A percentile compares a stretch with the other conserved stretches of the same genome.
phyloP scores from a whole-genome alignment of 2,888 invertebrate genomes.

The Pollenia labialis region DNA sequence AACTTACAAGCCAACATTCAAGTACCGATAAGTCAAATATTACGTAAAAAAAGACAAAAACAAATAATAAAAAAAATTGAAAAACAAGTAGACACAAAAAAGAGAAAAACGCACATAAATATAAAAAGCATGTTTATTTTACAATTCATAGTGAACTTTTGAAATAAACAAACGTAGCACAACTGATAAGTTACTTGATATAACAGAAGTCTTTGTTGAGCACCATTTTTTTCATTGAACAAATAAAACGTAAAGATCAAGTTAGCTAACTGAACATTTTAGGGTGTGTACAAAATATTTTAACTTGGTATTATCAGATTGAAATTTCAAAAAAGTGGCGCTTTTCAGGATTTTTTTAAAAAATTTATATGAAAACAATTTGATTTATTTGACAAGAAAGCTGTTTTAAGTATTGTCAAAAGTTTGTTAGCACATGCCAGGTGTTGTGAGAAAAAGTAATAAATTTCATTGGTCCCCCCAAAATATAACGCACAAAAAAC shows the following conservation, averaged over 20 bases:
- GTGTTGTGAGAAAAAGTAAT: no score
- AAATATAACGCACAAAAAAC: no score
- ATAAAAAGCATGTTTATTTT: conserved; percentile 58
- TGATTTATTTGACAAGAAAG: no score
- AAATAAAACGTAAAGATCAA: conserved; percentile 13
- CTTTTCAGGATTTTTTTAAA: background rate
- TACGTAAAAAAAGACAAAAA: conserved; percentile 14
- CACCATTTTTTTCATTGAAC: background rate
- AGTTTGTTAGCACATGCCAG: no score
- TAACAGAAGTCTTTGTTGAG: conserved; percentile 34
- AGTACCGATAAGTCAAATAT: conserved; percentile 45
- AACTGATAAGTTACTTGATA: conserved; percentile 22
- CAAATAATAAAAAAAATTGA: conserved; percentile 34
- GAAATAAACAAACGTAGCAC: background rate
- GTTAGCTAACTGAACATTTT: conserved; percentile 8
- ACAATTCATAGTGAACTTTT: conserved; percentile 38
- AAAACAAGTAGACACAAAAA: conserved; percentile 13
- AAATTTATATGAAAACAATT: background rate
- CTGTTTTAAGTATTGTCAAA: no score
- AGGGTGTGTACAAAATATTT: conserved; percentile 31
- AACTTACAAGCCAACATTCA: background rate
- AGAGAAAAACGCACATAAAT: conserved; percentile 25
- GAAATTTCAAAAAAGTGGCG: background rate
- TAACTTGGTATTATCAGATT: conserved; percentile 10
- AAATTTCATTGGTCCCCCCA: no score